A percentile compares a stretch with the other conserved stretches of the same genome.
phyloP scores from a whole-genome alignment of 2,888 invertebrate genomes.

The Drosophila dives region DNA sequence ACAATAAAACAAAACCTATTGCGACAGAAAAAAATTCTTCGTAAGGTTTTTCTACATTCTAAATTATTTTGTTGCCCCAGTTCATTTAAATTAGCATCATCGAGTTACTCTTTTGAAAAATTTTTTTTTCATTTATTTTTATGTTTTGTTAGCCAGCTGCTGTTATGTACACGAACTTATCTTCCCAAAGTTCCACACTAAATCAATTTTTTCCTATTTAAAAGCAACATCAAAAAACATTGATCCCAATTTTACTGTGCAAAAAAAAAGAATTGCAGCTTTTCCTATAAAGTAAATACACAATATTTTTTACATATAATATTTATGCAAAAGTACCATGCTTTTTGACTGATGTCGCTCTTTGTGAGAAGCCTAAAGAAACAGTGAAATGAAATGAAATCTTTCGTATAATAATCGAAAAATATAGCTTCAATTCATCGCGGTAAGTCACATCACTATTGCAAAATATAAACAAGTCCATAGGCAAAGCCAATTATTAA shows the following conservation, averaged over 20 bases:
- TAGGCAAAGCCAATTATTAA: background rate
- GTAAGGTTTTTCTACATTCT: background rate
- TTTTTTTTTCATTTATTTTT: background rate
- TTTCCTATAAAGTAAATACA: background rate
- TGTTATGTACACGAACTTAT: background rate
- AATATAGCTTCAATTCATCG: constrained; percentile 1
- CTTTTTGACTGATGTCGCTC: background rate
- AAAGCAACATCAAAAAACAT: background rate
- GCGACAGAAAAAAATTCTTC: background rate
- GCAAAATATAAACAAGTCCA: constrained; percentile 10
- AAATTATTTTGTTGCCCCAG: background rate
- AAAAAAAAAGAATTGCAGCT: background rate
- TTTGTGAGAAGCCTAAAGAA: background rate
- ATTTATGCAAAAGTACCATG: background rate
- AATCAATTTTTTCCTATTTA: background rate
- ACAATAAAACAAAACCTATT: background rate
- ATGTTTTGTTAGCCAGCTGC: too few species aligned
- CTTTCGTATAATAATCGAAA: background rate
- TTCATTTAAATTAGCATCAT: background rate
- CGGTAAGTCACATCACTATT: constrained; percentile 6
- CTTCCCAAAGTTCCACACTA: background rate
- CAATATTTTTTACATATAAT: background rate
- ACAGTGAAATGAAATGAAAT: background rate
- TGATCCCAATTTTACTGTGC: background rate
- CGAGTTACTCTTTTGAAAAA: background rate